These are phyloP conservation scores for Riptortus pedestris DNA, from an alignment of 1,140 invertebrate species.

Conservation along the genomic window DNA sequence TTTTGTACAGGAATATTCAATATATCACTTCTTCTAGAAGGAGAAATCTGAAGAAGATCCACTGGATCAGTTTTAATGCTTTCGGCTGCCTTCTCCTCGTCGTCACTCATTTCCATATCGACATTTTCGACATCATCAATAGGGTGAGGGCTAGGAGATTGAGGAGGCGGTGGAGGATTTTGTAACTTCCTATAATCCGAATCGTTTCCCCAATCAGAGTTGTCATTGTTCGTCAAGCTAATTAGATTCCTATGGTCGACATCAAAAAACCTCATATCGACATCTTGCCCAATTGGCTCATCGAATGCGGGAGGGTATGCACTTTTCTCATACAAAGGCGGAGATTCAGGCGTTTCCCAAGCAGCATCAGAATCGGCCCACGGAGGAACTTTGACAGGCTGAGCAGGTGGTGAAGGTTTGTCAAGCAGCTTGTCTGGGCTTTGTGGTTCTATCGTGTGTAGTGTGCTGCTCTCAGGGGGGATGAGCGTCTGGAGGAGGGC, in stretches of 20 bases:
- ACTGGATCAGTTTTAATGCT: neutral
- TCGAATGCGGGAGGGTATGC: constrained; percentile 43
- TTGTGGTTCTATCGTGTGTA: neutral
- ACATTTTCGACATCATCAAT: constrained; percentile 51
- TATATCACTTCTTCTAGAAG: neutral
- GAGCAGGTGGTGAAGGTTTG: neutral
- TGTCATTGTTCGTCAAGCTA: constrained; percentile 61
- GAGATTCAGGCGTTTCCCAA: constrained; percentile 45
- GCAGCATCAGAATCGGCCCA: constrained; percentile 34
- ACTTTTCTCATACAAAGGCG: constrained; percentile 51
- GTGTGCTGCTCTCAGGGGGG: neutral
- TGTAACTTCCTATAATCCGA: constrained; percentile 4
- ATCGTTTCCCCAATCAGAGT: constrained; percentile 21
- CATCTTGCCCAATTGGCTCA: constrained; percentile 33
- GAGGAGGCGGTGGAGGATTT: neutral
- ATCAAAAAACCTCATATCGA: constrained; percentile 39
- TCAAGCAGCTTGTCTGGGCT: neutral
- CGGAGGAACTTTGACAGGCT: constrained; percentile 43
- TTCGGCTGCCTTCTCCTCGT: constrained; percentile 39
- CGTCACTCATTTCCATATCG: constrained; percentile 63
- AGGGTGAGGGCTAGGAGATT: neutral
- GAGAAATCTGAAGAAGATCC: neutral
- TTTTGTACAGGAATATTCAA: neutral
- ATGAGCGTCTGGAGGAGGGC: neutral
- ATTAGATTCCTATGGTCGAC: constrained; percentile 77